Percentiles rank a stretch among this genome's conserved stretches.
phyloP scores from a whole-genome alignment of 2,113 vertebrate genomes.

The Neodon shergylaensis region DNA sequence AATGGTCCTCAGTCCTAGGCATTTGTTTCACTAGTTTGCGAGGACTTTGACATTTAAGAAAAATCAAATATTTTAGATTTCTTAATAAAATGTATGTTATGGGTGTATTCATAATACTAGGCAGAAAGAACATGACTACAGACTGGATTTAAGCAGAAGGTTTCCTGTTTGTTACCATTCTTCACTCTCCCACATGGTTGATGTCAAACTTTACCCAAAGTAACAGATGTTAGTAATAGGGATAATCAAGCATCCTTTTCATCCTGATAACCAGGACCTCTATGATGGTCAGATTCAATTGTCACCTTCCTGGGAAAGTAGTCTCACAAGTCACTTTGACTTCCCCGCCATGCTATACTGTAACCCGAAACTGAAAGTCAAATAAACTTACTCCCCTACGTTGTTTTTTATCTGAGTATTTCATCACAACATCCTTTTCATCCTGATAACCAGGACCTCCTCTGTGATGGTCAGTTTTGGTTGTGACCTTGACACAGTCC shows the following conservation, averaged over 20 bases:
- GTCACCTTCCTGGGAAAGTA: too few relatives aligned
- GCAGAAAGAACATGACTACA: not conserved
- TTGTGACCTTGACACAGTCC: too few relatives aligned
- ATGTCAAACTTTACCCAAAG: not conserved
- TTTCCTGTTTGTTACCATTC: not conserved
- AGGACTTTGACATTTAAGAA: not conserved
- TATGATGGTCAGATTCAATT: not conserved
- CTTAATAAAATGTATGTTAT: not conserved
- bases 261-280: not conserved
- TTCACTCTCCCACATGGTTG: not conserved
- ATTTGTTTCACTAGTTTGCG: not conserved
- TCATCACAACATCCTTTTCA: not conserved
- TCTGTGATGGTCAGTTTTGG: not conserved
- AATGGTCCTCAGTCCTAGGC: not conserved
- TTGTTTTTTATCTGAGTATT: too few relatives aligned
- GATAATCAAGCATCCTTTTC: not conserved
- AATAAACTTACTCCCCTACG: too few relatives aligned
- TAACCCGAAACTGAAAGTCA: too few relatives aligned
- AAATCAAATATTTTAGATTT: not conserved
- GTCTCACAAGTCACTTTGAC: too few relatives aligned
- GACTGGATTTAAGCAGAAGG: not conserved
- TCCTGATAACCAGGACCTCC: not conserved
- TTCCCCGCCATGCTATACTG: too few relatives aligned
- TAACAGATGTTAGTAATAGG: not conserved
- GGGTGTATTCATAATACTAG: accelerated